A percentile compares a stretch with the other conserved stretches of the same genome.
Evolutionary conservation across 2,113 vertebrate species (phyloP).

Genomic region (Salvelinus sp.): DNA sequence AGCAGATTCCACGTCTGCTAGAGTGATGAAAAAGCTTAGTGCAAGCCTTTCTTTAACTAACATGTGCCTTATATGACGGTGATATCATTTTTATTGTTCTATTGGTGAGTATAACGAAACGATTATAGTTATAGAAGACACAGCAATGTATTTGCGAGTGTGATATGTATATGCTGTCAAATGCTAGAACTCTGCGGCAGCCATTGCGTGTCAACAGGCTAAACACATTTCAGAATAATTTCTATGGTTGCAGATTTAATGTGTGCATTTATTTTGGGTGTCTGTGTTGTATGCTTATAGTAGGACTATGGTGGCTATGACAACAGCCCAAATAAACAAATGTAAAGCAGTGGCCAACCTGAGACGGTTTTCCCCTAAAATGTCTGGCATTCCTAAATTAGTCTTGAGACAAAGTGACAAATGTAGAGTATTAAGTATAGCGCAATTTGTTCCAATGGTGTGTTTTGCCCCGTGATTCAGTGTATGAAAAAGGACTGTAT

Average conservation of each 20-base stretch:
- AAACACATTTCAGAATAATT: slow-evolving; percentile 68
- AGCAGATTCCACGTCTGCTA: slow-evolving; percentile 57
- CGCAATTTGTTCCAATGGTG: slow-evolving; percentile 69
- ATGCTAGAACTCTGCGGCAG: slow-evolving; percentile 65
- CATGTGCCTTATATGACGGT: slow-evolving; percentile 78
- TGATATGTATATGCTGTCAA: slow-evolving; percentile 70
- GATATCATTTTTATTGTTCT: slow-evolving; percentile 68
- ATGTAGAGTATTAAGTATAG: slow-evolving; percentile 71
- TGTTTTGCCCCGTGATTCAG: slow-evolving; percentile 68
- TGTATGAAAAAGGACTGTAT: slow-evolving; percentile 76
- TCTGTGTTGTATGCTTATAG: slow-evolving; percentile 72
- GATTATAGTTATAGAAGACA: slow-evolving; percentile 70
- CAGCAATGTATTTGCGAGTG: slow-evolving; percentile 74
- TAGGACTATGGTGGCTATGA: slow-evolving; percentile 70
- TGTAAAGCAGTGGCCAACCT: slow-evolving; percentile 64
- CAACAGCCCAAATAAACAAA: slow-evolving; percentile 63
- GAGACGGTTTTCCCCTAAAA: slow-evolving; percentile 61
- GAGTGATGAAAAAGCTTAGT: slow-evolving; percentile 74
- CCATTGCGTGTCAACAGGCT: slow-evolving; percentile 71
- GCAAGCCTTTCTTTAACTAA: slow-evolving; percentile 79
- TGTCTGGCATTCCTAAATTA: slow-evolving; percentile 62
- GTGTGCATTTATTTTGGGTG: slow-evolving; percentile 70
- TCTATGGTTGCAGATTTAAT: slow-evolving; percentile 63
- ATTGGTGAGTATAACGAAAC: slow-evolving; percentile 62
- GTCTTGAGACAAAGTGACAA: slow-evolving; percentile 58